These are phyloP conservation scores for Pecten maximus DNA, from an alignment of 2,888 invertebrate species.

Conservation along the genomic window DNA sequence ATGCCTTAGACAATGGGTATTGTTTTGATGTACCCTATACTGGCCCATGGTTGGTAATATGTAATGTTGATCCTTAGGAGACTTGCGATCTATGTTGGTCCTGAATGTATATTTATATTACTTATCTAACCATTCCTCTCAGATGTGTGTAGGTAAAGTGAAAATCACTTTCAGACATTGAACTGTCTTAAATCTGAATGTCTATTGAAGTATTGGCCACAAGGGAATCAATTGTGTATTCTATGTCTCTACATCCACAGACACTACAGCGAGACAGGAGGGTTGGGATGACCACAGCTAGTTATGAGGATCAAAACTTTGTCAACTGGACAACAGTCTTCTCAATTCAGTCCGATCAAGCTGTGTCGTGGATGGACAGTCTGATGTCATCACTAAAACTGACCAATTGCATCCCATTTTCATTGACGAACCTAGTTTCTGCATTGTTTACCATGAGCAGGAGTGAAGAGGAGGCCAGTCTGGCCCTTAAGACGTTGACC, in stretches of 20 bases:
- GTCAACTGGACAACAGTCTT: constrained; percentile 55
- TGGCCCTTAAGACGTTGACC: constrained; percentile 60
- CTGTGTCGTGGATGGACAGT: constrained; percentile 51
- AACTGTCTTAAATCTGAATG: too few species aligned
- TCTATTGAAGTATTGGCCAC: too few species aligned
- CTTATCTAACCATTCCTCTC: too few species aligned
- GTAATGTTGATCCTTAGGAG: too few species aligned
- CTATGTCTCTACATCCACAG: background rate
- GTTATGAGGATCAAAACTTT: constrained; percentile 45
- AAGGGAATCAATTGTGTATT: too few species aligned
- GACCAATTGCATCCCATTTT: constrained; percentile 56
- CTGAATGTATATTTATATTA: too few species aligned
- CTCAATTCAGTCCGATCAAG: constrained; percentile 24
- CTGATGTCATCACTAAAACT: constrained; percentile 47
- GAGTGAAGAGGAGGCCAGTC: constrained; percentile 52
- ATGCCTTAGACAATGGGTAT: too few species aligned
- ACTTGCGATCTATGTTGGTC: too few species aligned
- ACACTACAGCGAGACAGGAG: background rate
- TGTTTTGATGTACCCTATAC: too few species aligned
- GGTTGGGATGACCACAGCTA: background rate
- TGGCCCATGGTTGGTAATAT: too few species aligned
- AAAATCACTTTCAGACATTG: too few species aligned
- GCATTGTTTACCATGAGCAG: constrained; percentile 60
- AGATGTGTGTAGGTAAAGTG: too few species aligned
- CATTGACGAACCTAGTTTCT: constrained; percentile 61